These are phyloP conservation scores for Oceanodroma leucorhoa DNA, from an alignment of 2,797 vertebrate genomes.

Conservation along the genomic window DNA sequence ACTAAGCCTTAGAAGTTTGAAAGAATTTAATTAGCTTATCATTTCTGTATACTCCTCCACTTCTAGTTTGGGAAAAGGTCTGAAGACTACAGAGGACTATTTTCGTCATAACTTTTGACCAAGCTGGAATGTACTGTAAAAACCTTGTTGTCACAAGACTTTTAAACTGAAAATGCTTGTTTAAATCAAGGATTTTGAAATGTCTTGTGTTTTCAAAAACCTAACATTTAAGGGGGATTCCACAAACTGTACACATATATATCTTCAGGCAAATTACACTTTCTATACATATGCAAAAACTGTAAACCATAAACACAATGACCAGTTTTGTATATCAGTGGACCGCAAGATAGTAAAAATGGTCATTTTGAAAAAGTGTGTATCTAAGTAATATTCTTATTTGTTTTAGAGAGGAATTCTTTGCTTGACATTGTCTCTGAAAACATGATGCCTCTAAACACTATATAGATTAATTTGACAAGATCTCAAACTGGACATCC, in stretches of 20 bases:
- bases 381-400: background rate
- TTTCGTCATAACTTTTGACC: background rate
- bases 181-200: background rate
- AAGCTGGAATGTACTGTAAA: background rate
- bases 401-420: background rate
- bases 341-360: background rate
- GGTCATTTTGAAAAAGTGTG: background rate
- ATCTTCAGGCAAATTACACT: background rate
- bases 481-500: background rate
- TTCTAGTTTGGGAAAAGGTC: background rate
- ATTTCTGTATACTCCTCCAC: background rate
- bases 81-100: accelerated
- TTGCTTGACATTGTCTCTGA: background rate
- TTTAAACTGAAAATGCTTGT: background rate
- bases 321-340: background rate
- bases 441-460: background rate
- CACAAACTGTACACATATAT: background rate
- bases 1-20: background rate
- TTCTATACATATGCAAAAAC: background rate
- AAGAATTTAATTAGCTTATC: background rate
- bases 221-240: background rate
- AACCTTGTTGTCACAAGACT: background rate
- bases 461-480: background rate
- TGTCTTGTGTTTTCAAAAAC: background rate
- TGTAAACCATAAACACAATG: background rate